These are phyloP conservation scores for Tangara arthus DNA, from an alignment of 2,797 vertebrate species.

Conservation along the genomic window DNA sequence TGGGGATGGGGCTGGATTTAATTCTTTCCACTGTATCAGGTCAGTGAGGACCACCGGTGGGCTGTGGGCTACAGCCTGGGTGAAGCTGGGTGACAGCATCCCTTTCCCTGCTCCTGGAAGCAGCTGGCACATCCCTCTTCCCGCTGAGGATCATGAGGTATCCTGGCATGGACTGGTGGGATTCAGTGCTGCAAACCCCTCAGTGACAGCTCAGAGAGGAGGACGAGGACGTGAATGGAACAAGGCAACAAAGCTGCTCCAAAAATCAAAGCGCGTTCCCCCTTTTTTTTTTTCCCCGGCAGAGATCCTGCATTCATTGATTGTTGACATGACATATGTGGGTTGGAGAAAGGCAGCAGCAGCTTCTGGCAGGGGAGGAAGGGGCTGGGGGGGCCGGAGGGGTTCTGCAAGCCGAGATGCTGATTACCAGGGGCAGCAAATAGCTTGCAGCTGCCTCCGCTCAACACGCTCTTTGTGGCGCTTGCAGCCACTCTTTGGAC, in stretches of 20 bases:
- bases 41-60: background rate
- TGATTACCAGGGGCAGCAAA: conserved; percentile 46
- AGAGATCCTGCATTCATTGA: background rate
- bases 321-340: conserved; percentile 43
- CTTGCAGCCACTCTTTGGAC: conserved; percentile 45
- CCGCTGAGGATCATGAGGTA: fast-evolving
- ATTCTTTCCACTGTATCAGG: background rate
- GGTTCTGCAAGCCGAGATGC: background rate
- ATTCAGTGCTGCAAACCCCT: background rate
- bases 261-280: background rate
- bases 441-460: conserved; percentile 58
- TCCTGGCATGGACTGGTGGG: background rate
- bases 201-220: background rate
- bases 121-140: background rate
- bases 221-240: fast-evolving
- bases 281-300: background rate
- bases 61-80: background rate
- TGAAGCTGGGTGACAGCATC: background rate
- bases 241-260: background rate
- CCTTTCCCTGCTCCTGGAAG: background rate
- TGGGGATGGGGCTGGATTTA: background rate
- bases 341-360: conserved; percentile 14
- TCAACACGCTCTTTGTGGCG: conserved; percentile 12
- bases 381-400: background rate
- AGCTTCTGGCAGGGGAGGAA: conserved; percentile 37